Evolutionary conservation across 1,140 invertebrate genomes (phyloP).

Genomic region (Leptonema lineaticorne): DNA sequence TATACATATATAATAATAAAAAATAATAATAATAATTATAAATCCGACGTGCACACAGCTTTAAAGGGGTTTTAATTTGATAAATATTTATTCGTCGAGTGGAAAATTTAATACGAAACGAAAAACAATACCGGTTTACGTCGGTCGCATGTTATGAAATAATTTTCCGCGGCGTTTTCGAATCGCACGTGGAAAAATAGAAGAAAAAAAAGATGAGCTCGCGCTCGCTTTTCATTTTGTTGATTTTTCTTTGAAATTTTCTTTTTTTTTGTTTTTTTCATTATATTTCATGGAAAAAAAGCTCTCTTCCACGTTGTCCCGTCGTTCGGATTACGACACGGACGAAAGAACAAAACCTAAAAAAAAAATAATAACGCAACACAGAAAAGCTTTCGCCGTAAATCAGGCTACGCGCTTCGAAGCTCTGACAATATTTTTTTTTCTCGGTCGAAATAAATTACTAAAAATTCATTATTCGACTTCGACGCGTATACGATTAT

Average conservation of each 20-base stretch:
- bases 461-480: constrained; percentile 3
- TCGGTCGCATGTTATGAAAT: not conserved
- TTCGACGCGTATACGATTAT: not conserved
- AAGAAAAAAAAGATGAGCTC: not conserved
- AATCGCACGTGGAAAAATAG: not conserved
- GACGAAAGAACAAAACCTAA: constrained; percentile 1
- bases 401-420: constrained; percentile 1
- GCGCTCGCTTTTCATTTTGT: not conserved
- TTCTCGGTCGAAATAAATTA: not conserved
- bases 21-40: not conserved
- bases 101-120: not conserved
- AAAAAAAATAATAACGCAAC: no score
- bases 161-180: not conserved
- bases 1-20: no score
- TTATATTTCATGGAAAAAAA: no score
- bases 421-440: not conserved
- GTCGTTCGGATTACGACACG: not conserved
- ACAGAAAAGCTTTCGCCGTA: constrained; percentile 15
- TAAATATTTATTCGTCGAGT: not conserved
- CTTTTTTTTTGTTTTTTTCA: not conserved
- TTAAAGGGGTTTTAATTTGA: no score
- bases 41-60: no score
- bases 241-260: not conserved
- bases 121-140: not conserved
- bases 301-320: not conserved